Base-by-base conservation (phyloP, 2,113 vertebrate genomes). In the Amia ocellicauda region DNA sequence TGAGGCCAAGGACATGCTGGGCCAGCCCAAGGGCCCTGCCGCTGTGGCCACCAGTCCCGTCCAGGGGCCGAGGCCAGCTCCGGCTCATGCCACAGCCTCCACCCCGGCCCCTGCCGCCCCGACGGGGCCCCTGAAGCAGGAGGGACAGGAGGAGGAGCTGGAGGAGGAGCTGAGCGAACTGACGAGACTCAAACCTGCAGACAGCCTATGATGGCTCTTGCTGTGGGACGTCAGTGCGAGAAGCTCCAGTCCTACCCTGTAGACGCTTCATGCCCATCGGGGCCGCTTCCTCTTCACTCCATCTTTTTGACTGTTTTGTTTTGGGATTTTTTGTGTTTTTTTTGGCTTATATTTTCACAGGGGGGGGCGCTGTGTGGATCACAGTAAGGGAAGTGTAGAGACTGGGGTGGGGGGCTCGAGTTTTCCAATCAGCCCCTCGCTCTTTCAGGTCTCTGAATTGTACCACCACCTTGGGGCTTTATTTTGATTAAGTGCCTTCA, bases 401-500 rank as follows among this genome's bases (percentile, higher is more conserved):
- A 77, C 22, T 63, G 58, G 54, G 70, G 62, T 69, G 53, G 54
- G 40, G 27, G 54, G 54, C 17, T n/a, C 31, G 14, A 72, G 60
- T 66, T 69, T 77, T 63, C 67, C 47, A 57, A 62, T 59, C 64
- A 68, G 69, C 72, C 58, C 69, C 68, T 65, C 42, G 14, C 66
- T 55, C 73, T n/a, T 75, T 70, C 83, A 80, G 69, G 77, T 76
- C 78, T 74, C 80, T 81, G 73, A 83, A 80, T 72, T 71, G 74
- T 69, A 63, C 22, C 70, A 71, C 76, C 67, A 69, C 83, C 78
- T 83, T 80, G 68, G 74, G 78, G 75, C 74, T 76, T 58, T 60
- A 74, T 70, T 84, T 89, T 67, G 73, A 84, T 88, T 84, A 96
- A 97, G 94, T 97, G 94, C 94, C 94, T 96, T 96, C 89, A 86